A percentile compares a stretch with the other conserved stretches of the same genome.
Conservation (phyloP, 2,888 invertebrate genomes). For the Allolobophora icterica region DNA sequence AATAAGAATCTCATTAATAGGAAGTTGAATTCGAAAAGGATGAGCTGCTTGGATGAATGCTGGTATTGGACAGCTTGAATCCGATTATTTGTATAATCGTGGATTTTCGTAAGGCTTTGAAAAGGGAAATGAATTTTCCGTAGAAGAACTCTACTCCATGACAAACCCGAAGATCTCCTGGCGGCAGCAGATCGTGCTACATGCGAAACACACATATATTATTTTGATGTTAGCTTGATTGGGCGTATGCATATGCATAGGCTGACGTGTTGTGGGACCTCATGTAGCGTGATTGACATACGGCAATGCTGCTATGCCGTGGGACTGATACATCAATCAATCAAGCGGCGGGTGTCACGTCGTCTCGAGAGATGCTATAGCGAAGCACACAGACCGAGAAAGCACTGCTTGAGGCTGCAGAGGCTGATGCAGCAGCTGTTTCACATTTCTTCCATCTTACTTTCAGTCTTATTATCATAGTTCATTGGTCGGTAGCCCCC, state of each 20-base stretch:
- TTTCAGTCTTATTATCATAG: not conserved
- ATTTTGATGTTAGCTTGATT: too few relatives aligned
- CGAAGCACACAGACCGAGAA: not conserved
- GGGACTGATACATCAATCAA: not conserved
- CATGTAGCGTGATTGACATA: slow-evolving; percentile 17
- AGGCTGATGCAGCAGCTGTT: not conserved
- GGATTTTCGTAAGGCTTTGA: too few relatives aligned
- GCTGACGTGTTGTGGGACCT: not conserved
- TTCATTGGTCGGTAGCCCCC: not conserved
- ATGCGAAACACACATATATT: not conserved
- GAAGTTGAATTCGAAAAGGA: too few relatives aligned
- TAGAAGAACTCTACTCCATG: too few relatives aligned
- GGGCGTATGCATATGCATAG: too few relatives aligned
- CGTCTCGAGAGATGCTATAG: not conserved
- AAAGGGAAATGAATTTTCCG: too few relatives aligned
- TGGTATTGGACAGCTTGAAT: too few relatives aligned
- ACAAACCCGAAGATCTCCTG: not conserved
- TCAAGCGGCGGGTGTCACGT: not conserved
- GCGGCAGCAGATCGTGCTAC: not conserved
- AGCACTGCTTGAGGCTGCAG: not conserved
- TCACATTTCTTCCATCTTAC: slow-evolving; percentile 17
- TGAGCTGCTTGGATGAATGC: too few relatives aligned
- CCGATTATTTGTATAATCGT: too few relatives aligned
- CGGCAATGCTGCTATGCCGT: not conserved
- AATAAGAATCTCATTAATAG: too few relatives aligned